phyloP scores from a whole-genome alignment of 2,797 vertebrate genomes.

The Sebastes trivittatus region DNA sequence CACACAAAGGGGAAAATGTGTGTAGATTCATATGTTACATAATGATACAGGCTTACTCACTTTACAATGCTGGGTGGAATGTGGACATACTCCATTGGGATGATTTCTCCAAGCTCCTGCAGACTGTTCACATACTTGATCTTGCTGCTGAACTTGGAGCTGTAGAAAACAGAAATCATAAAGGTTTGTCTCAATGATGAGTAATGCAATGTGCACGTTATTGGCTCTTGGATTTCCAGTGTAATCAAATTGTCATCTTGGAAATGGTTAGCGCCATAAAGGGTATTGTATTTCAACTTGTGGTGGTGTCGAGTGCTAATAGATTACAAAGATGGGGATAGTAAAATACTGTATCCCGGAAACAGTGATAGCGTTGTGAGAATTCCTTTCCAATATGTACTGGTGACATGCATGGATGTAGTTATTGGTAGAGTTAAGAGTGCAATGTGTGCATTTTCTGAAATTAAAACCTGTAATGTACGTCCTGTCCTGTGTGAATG shows the following conservation, averaged over 20 bases:
- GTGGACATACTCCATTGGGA: slow-evolving; percentile 92
- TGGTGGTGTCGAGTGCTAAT: neutral
- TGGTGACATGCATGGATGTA: neutral
- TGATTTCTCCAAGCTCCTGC: slow-evolving; percentile 87
- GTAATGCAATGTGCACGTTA: neutral
- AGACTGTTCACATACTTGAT: slow-evolving; percentile 91
- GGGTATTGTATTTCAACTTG: neutral
- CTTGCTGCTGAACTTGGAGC: slow-evolving; percentile 96
- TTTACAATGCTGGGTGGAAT: slow-evolving; percentile 92
- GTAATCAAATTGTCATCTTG: neutral
- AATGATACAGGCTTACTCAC: slow-evolving; percentile 78
- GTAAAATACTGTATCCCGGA: neutral
- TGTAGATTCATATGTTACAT: neutral
- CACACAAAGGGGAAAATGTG: neutral
- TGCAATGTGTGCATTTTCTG: neutral
- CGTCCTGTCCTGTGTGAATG: neutral
- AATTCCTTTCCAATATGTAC: neutral
- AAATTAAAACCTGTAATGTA: neutral
- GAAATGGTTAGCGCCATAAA: neutral
- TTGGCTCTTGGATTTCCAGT: neutral
- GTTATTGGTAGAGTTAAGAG: neutral
- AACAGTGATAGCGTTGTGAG: neutral
- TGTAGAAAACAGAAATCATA: slow-evolving; percentile 60
- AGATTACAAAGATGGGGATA: neutral
- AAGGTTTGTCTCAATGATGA: neutral